Percentiles rank a stretch among this genome's conserved stretches.
These are phyloP conservation scores for Semotilus atromaculatus DNA, from an alignment of 2,797 vertebrate genomes.

Conservation along the genomic window DNA sequence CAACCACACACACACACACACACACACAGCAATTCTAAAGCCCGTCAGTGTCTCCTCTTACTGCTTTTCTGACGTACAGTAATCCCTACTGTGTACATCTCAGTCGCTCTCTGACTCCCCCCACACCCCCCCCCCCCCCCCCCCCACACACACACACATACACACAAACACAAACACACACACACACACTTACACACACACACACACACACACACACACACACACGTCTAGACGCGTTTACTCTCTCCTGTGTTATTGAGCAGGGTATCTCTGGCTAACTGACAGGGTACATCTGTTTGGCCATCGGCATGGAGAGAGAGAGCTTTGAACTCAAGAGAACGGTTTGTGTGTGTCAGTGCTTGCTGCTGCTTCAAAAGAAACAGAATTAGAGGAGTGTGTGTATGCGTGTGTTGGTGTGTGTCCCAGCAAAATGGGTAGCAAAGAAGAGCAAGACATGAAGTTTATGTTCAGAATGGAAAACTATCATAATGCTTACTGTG, in stretches of 20 bases:
- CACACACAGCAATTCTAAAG: constrained; percentile 16
- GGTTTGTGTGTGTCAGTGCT: constrained; percentile 36
- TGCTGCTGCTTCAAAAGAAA: constrained; percentile 32
- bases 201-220: not conserved
- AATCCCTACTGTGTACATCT: constrained; percentile 44
- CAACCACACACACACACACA: not conserved
- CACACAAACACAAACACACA: too few species aligned
- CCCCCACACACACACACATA: not conserved
- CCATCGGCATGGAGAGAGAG: constrained; percentile 54
- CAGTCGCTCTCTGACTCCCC: too few species aligned
- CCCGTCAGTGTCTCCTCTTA: constrained; percentile 16
- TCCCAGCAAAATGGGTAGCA: constrained; percentile 17
- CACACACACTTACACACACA: too few species aligned
- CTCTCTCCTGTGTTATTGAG: constrained; percentile 43
- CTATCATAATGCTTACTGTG: not conserved
- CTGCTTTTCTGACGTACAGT: constrained; percentile 32
- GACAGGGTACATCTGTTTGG: constrained; percentile 57
- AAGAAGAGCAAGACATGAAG: not conserved
- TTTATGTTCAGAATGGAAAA: constrained; percentile 28
- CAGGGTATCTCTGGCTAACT: constrained; percentile 41
- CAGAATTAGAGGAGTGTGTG: constrained; percentile 20
- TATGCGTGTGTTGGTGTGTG: constrained; percentile 25
- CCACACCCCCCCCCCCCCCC: too few species aligned
- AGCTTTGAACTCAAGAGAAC: constrained; percentile 51
- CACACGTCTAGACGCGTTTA: constrained; percentile 29